Evolutionary conservation across 2,888 invertebrate species (phyloP).

Genomic region (Brachylomia viminalis): DNA sequence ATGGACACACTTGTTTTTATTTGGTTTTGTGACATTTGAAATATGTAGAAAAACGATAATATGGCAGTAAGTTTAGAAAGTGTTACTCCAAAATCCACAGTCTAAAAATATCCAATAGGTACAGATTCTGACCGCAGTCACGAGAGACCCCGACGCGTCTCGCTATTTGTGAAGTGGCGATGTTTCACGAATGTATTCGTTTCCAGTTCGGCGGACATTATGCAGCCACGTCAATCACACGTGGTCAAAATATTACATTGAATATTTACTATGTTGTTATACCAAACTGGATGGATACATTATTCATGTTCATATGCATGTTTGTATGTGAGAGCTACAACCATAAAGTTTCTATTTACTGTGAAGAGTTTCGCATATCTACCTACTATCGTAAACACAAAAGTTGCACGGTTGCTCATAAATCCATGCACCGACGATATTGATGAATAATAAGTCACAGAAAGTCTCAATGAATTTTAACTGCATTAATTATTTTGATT

Average conservation of each 20-base stretch:
- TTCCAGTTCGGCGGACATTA: conserved; percentile 51
- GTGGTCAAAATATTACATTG: conserved; percentile 42
- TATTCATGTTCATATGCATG: conserved; percentile 27
- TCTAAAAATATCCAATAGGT: not conserved
- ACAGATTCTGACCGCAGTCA: not conserved
- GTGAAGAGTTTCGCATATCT: conserved; percentile 12
- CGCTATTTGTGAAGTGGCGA: conserved; percentile 7
- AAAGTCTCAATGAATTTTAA: conserved; percentile 8
- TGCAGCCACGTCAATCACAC: conserved; percentile 48
- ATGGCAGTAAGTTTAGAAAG: not conserved
- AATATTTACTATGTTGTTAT: conserved; percentile 26
- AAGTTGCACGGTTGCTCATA: conserved; percentile 20
- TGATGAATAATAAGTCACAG: conserved; percentile 11
- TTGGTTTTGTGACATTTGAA: conserved; percentile 6
- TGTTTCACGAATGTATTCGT: conserved; percentile 40
- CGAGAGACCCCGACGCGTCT: not conserved
- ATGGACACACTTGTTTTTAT: conserved; percentile 1
- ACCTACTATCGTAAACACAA: conserved; percentile 20
- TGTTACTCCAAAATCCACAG: not conserved
- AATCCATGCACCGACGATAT: conserved; percentile 7
- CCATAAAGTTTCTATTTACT: conserved; percentile 33
- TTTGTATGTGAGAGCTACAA: conserved; percentile 4
- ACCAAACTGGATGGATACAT: conserved; percentile 21
- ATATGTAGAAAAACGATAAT: not conserved
- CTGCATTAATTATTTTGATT: too few relatives aligned